These are phyloP conservation scores for Troglohyphantes excavatus DNA, from an alignment of 2,888 invertebrate species.

Conservation along the genomic window DNA sequence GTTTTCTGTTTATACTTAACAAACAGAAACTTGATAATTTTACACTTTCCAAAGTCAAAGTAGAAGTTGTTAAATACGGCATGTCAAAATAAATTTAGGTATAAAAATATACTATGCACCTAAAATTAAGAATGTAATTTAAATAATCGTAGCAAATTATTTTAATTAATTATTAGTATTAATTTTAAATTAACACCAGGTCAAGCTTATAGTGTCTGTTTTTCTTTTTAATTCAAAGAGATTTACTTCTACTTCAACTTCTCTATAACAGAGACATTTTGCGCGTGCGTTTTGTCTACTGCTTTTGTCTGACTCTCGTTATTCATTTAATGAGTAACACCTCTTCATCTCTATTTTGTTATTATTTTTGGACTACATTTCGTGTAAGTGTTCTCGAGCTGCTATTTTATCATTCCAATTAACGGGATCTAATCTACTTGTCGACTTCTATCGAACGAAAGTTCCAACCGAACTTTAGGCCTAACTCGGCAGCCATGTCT, in stretches of 20 bases:
- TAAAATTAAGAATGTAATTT: too few relatives aligned
- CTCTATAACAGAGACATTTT: not conserved
- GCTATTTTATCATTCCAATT: not conserved
- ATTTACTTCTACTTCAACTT: too few relatives aligned
- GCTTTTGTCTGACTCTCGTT: not conserved
- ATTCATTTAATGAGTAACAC: not conserved
- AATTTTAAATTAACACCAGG: too few relatives aligned
- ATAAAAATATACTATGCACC: too few relatives aligned
- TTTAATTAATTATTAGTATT: too few relatives aligned
- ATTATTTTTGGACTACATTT: not conserved
- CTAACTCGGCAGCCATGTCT: slow-evolving; percentile 66
- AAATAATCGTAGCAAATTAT: too few relatives aligned
- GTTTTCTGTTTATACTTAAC: not conserved
- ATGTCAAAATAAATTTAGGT: too few relatives aligned
- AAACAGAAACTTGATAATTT: not conserved
- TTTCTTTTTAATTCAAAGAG: too few relatives aligned
- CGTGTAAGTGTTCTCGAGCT: not conserved
- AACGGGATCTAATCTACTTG: not conserved
- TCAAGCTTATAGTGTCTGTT: too few relatives aligned
- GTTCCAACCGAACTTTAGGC: slow-evolving; percentile 33
- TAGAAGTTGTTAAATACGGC: too few relatives aligned
- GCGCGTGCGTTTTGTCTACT: not conserved
- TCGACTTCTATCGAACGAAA: too few relatives aligned
- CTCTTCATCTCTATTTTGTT: not conserved
- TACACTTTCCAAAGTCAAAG: too few relatives aligned